Base-by-base conservation (phyloP, 2,797 vertebrate genomes). In the Acanthurus tractus region DNA sequence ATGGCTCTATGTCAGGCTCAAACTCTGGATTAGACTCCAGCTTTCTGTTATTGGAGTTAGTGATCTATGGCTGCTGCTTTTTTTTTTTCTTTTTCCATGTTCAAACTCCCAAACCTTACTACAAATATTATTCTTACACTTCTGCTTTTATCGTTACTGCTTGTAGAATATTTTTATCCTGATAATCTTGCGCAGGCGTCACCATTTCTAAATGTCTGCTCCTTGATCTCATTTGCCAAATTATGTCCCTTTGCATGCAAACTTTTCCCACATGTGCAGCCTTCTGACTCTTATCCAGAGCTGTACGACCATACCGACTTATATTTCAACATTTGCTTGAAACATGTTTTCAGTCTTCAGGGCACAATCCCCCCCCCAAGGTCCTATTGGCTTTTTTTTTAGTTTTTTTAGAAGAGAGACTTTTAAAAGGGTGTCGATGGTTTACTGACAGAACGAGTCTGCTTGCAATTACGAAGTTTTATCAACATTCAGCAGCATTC, bases 381-480 rank as follows among this genome's bases (percentile, higher is more conserved):
- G 13, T 70, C 34, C 54, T 22, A 8, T 23, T 56, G 34, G 71
- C 49, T 6, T 78, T 18, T 82, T 77, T 72, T 29, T 29, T 29
- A 29, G 25, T 29, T 29, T 29, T 17, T 58, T 69, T 40, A 81
- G 69, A 22, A 72, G 54, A 66, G 36, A 70, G 36, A 76, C 72
- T 53, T 40, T 86, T 68, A 86, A 76, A 79, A 71, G 72, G 18
- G 25, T 72, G 40, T 75, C 69, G 46, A 72, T 68, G 64, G 59
- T 62, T 75, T 54, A 83, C 57, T 54, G 61, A 78, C 63, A 82
- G 29, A 70, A 17, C 22, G 62, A 79, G 75, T 76, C 90, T 88
- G 82, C 75, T 84, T 78, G 73, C 63, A 90, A 78, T 90, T 88
- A 87, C 38, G 46, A 9, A 56, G 69, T 83, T 89, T 74, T 72